Base-by-base conservation (phyloP, 2,113 vertebrate species). In the Mobula hypostoma region DNA sequence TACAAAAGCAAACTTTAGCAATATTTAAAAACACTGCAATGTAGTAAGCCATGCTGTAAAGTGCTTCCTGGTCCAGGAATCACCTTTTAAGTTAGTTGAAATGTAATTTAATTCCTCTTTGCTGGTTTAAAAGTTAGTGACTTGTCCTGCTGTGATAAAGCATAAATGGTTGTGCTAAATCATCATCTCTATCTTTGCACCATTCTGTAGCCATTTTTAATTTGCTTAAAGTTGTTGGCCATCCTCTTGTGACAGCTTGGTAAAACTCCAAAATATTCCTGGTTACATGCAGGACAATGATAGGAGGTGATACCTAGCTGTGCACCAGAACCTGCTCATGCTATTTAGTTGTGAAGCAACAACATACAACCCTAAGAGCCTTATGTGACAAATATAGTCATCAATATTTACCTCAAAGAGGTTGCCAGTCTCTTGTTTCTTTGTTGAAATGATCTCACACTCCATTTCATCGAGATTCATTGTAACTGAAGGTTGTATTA, bases 251-350 rank as follows among this genome's bases (percentile, higher is more conserved):
- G 85, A 90, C 85, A 90, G 61, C 29, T 19, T 90, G 61, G 29
- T 66, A 61, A 66, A 90, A 90, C 61, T 90, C 85, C 85, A 66
- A 15, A n/a, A 90, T 90, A 61, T 90, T 90, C 85, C 61, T 90
- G 85, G 85, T 14, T 66, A 8, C 6, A n/a, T 68, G 11, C 0
- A 17, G 85, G 85, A 90, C 66, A 61, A 90, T 90, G 61, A 90
- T 90, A 66, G 85, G 85, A 17, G 32, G n/a, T 90, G 29, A 66
- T 5, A 61, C 85, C 61, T 90, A 61, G 58, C 85, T 63, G 7
- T 90, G 11, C 61, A 32, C 61, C 85, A 66, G 85, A 90, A 90
- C 85, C 61, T 90, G 85, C 32, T 66, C 61, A 32, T 15, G 61
- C 85, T 66, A 90, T 32, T 27, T n/a, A 66, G 66, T 90, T 90